Percentiles rank a stretch among this genome's conserved stretches.
Evolutionary conservation across 1,140 invertebrate genomes (phyloP).

Genomic region (Monochamus saltuarius): DNA sequence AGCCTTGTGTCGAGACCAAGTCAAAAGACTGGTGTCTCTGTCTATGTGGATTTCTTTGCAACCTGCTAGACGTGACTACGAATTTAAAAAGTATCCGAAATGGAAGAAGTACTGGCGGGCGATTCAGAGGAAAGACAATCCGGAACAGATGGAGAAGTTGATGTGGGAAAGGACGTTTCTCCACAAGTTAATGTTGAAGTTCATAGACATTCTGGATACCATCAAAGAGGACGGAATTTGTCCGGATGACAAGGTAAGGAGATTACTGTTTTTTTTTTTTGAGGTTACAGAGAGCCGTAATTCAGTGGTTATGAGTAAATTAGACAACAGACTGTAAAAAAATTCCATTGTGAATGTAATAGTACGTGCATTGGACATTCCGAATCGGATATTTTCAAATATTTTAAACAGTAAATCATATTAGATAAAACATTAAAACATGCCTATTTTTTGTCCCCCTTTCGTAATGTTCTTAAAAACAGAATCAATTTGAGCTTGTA

Average conservation of each 20-base stretch:
- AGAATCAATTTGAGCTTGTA: no score
- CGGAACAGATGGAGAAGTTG: slow-evolving; percentile 68
- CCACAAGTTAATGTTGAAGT: slow-evolving; percentile 86
- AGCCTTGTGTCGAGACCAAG: slow-evolving; percentile 86
- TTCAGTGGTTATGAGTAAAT: no score
- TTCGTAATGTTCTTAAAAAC: no score
- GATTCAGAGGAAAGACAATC: slow-evolving; percentile 83
- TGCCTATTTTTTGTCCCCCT: no score
- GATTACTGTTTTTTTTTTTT: background rate
- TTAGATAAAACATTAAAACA: no score
- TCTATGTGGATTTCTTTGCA: slow-evolving; percentile 93
- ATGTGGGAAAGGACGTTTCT: slow-evolving; percentile 90
- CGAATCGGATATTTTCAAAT: no score
- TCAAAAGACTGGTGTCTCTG: slow-evolving; percentile 88
- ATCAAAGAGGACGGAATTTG: slow-evolving; percentile 68
- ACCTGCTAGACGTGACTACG: slow-evolving; percentile 75
- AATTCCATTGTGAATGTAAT: no score
- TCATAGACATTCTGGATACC: slow-evolving; percentile 78
- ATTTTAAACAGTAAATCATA: no score
- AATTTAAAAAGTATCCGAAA: slow-evolving; percentile 84
- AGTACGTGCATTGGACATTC: no score
- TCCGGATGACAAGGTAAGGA: slow-evolving; percentile 55
- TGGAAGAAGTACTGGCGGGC: slow-evolving; percentile 92
- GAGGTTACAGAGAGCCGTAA: no score
- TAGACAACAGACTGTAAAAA: no score